phyloP scores from a whole-genome alignment of 2,888 invertebrate genomes.

The Oligia fasciuncula region DNA sequence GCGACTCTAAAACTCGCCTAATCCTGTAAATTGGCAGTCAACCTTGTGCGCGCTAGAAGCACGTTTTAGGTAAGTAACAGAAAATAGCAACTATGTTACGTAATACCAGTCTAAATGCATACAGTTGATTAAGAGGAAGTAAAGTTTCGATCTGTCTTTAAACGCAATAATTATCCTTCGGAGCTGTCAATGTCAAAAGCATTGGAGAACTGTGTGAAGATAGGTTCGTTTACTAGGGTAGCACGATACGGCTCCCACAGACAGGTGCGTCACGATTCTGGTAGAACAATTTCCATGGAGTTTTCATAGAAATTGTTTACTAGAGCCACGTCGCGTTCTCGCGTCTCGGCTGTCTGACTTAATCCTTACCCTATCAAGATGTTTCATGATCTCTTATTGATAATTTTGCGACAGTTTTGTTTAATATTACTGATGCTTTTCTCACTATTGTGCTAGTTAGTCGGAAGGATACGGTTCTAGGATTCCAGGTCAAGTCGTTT shows the following conservation, averaged over 20 bases:
- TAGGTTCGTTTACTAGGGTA: neutral
- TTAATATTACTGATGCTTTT: neutral
- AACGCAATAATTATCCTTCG: neutral
- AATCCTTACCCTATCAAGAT: neutral
- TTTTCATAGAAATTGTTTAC: too few species aligned
- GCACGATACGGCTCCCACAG: neutral
- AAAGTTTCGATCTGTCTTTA: neutral
- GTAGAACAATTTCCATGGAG: too few species aligned
- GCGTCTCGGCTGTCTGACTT: too few species aligned
- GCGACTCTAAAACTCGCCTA: neutral
- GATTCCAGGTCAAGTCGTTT: conserved; percentile 5
- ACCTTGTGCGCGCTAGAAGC: neutral
- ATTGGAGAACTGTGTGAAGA: neutral
- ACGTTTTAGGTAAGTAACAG: neutral
- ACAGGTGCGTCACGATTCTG: too few species aligned
- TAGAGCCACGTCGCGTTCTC: too few species aligned
- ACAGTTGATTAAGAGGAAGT: neutral
- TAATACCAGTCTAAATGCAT: neutral
- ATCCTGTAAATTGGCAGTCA: conserved; percentile 13
- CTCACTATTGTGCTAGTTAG: conserved; percentile 9
- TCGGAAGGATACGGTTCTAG: conserved; percentile 15
- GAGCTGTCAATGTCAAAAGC: conserved; percentile 1
- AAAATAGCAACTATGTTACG: neutral
- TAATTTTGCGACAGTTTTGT: conserved; percentile 13
- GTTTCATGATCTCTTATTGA: neutral